Evolutionary conservation across 2,113 vertebrate genomes (phyloP), one percentile per base, ranked within the genome.

Genomic region (Myrmecobius fasciatus): DNA sequence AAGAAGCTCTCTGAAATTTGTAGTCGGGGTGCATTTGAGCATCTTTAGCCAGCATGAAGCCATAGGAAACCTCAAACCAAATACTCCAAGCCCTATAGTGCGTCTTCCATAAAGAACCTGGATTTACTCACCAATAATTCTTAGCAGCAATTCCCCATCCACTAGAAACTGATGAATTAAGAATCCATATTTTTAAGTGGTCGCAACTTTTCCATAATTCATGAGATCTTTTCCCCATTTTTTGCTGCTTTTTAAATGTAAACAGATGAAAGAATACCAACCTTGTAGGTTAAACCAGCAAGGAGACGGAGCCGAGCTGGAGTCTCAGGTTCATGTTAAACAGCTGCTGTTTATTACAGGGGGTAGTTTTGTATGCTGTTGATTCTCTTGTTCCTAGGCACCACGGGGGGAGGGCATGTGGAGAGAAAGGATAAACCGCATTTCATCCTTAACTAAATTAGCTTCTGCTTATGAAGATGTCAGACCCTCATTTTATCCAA

Each of bases 401-500:
- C 89, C 46, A 43, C 6, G 67, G 67, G 67, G 67, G n/a, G 67
- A 83, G 67, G 67, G 67, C 67, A 89, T 51, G 53, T 26, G 25
- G 31, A 89, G 28, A 53, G 2, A 43, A 67, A 52, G 60, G 46
- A 91, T 28, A 51, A 36, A 97, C 88, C 88, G 26, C 91, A 43
- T 95, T 95, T 56, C 20, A 93, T 94, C 92, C 75, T 96, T 96
- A 95, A 95, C 56, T 89, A 96, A 54, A 96, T 95, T 96, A 97
- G 67, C 92, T 92, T 90, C 11, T 96, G 60, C 54, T 97, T 96
- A 92, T 95, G 52, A 96, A 96, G 96, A 96, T 96, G 96, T 88
- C 94, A 97, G 90, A 96, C 88, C 83, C 96, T 96, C 93, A 93
- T 92, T 97, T 97, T 93, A 94, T 22, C 92, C 96, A 97, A 94